Evolutionary conservation across 2,113 vertebrate genomes (phyloP).

Genomic region (Atherinomorus stipes): DNA sequence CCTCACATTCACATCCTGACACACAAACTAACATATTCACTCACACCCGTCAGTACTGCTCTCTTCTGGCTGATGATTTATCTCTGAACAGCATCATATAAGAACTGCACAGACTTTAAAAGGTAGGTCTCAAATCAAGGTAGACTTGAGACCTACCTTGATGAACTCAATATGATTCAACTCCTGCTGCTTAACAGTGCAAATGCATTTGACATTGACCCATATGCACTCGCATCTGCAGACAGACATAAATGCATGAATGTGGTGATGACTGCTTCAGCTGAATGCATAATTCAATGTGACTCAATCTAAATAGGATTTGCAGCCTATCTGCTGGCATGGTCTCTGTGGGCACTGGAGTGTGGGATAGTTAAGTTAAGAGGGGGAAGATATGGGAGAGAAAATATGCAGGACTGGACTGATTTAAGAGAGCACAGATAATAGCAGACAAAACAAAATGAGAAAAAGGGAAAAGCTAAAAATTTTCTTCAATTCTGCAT

Average conservation of each 20-base stretch:
- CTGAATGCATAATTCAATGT: slow-evolving; percentile 56
- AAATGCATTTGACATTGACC: background rate
- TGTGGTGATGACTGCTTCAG: slow-evolving; percentile 13
- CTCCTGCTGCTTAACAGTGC: background rate
- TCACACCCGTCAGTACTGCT: background rate
- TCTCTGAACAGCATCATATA: background rate
- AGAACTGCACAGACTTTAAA: too few relatives aligned
- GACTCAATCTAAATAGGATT: slow-evolving; percentile 70
- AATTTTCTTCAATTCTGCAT: background rate
- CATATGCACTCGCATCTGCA: slow-evolving; percentile 1
- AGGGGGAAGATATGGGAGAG: slow-evolving; percentile 4
- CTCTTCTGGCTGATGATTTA: too few relatives aligned
- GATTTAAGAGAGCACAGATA: slow-evolving; percentile 10
- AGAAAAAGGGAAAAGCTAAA: background rate
- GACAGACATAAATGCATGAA: slow-evolving; percentile 27
- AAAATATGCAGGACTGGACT: background rate
- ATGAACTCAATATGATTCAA: background rate
- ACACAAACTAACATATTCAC: slow-evolving; percentile 6
- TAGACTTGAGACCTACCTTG: too few relatives aligned
- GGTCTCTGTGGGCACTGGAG: slow-evolving; percentile 17
- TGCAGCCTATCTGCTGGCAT: slow-evolving; percentile 23
- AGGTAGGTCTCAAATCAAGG: too few relatives aligned
- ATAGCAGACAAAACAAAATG: background rate
- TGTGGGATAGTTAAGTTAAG: slow-evolving; percentile 9
- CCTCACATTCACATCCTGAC: slow-evolving; percentile 3